A percentile compares a stretch with the other conserved stretches of the same genome.
Evolutionary conservation across 1,140 invertebrate genomes (phyloP).

Genomic region (Micrasema longulum): DNA sequence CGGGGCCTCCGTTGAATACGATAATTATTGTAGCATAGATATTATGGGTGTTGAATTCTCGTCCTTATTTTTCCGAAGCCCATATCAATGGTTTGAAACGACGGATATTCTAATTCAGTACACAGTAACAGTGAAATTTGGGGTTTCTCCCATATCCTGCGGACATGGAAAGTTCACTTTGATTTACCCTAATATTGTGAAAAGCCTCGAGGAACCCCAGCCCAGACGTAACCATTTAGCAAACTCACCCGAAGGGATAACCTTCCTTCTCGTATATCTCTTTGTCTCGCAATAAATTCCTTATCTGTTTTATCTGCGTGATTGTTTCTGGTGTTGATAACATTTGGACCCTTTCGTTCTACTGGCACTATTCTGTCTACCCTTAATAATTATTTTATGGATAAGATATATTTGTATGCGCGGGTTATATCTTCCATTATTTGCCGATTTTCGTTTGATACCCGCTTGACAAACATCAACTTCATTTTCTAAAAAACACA

Average conservation of each 20-base stretch:
- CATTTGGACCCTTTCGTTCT: slow-evolving; percentile 18
- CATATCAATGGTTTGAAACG: too few relatives aligned
- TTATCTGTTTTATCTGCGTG: slow-evolving; percentile 31
- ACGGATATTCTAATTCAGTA: too few relatives aligned
- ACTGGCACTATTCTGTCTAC: background rate
- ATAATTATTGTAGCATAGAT: too few relatives aligned
- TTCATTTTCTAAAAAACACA: too few relatives aligned
- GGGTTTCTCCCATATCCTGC: slow-evolving; percentile 9
- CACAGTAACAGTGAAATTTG: too few relatives aligned
- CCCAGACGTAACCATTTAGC: slow-evolving; percentile 31
- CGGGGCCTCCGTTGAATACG: too few relatives aligned
- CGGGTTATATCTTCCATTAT: background rate
- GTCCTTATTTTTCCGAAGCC: too few relatives aligned
- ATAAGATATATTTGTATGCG: background rate
- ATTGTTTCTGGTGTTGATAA: slow-evolving; percentile 37
- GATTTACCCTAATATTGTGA: slow-evolving; percentile 6
- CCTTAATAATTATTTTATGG: slow-evolving; percentile 7
- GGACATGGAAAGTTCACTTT: slow-evolving; percentile 23
- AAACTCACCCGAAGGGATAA: slow-evolving; percentile 31
- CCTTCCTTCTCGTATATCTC: slow-evolving; percentile 14
- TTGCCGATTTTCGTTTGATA: background rate
- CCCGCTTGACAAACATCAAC: background rate
- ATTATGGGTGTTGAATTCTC: too few relatives aligned
- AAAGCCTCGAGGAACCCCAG: background rate
- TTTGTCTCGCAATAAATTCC: slow-evolving; percentile 14